Evolutionary conservation across 1,140 invertebrate species (phyloP), one percentile per base, ranked within the genome.

Genomic region (Rhopalosiphum padi): DNA sequence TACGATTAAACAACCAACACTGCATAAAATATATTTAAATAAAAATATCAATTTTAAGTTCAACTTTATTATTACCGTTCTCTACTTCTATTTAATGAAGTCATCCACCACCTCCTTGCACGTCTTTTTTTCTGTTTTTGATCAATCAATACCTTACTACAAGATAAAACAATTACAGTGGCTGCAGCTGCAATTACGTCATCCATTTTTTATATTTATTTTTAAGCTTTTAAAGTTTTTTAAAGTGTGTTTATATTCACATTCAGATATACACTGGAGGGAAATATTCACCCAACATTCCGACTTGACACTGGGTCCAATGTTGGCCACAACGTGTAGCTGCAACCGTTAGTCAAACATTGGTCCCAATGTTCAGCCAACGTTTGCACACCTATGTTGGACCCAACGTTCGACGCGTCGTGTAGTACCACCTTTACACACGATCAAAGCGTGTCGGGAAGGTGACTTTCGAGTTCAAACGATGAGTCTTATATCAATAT

Each of bases 361-460:
- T 82, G 77, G 77, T 82, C 37, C 77, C 77, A 37, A 37, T 82
- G n/a, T 82, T 82, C 77, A 35, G 77, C 77, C 77, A 82, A 82
- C 77, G 77, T 82, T 60, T 60, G 55, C 55, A 60, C 25, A 25
- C 55, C 55, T 30, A 60, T 60, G 55, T 60, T 60, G 55, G 55
- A 25, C 25, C 55, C 55, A 60, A 60, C 22, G 55, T 60, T 82
- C 15, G 77, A 82, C 77, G 37, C 77, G 21, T 82, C 77, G 77
- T 82, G 77, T 82, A 82, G 77, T 35, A 82, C 77, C 77, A 35
- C 2, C 55, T 60, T 60, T 23, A 55, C 8, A 53, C 43, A 43
- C n/a, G n/a, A n/a, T n/a, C n/a, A n/a, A n/a, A n/a, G n/a, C n/a
- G n/a, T n/a, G n/a, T n/a, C n/a, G n/a, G n/a, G n/a, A n/a, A n/a